Base-by-base conservation (phyloP, 2,113 vertebrate genomes). In the Caracal caracal region DNA sequence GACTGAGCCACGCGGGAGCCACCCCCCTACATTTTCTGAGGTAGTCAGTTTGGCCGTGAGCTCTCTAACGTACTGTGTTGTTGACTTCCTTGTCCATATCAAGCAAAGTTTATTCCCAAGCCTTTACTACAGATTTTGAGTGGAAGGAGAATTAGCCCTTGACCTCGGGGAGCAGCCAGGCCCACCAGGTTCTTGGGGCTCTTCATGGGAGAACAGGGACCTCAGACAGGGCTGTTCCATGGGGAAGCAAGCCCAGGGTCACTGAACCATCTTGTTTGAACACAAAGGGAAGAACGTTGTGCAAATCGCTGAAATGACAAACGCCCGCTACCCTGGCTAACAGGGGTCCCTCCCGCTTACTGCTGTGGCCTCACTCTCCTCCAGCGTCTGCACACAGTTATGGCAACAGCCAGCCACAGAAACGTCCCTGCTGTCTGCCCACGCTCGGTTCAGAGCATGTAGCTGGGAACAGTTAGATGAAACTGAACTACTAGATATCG, bases 31-130 rank as follows among this genome's bases (percentile, higher is more conserved):
- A 0, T 11, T 76, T 33, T 33, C 43, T 30, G 28, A 33, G 15
- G 0, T 0, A n/a, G 49, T 24, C 5, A 13, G 4, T 12, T 19
- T 33, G 37, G 53, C 43, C 28, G 0, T 1, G 26, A 30, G n/a
- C 81, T 1, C 0, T 13, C 53, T 35, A 5, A 1, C 0, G 47
- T 6, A 3, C 19, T 1, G 0, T 1, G 2, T 0, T 11, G 26
- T 22, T 1, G 53, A 20, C 53, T 30, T 6, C n/a, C 37, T n/a
- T 35, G 63, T 19, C 19, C 5, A 0, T 12, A 10, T 5, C 10
- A 11, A 47, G 15, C 30, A 15, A 0, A 28, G 28, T 24, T 47
- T 4, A 8, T 26, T 0, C 4, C 37, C 35, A 1, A 11, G 5
- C 17, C 20, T 37, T 53, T 51, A 40, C 3, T 26, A 10, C 0